These are phyloP conservation scores for Erythrocercus mccallii DNA, from an alignment of 2,113 vertebrate species.

Conservation along the genomic window DNA sequence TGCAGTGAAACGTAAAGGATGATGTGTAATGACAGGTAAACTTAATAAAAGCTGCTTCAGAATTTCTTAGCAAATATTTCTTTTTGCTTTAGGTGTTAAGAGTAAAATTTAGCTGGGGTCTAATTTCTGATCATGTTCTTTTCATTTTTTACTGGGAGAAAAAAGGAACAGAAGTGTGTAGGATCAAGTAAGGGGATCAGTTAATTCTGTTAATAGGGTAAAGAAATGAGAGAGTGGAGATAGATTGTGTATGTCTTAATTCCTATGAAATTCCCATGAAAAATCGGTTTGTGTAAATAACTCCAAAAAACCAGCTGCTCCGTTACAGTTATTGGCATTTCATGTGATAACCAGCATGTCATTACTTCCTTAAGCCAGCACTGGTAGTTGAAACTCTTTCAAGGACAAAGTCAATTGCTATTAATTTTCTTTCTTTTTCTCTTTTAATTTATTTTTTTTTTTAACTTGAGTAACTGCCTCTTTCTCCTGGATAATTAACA, in stretches of 20 bases:
- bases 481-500: neutral
- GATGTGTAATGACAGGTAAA: neutral
- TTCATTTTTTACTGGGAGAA: neutral
- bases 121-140: neutral
- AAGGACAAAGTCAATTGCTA: neutral
- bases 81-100: neutral
- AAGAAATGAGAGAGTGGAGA: neutral
- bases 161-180: neutral
- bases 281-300: slow-evolving; percentile 16
- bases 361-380: neutral
- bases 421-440: neutral
- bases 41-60: neutral
- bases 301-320: neutral
- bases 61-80: neutral
- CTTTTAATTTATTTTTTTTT: neutral
- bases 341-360: neutral
- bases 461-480: neutral
- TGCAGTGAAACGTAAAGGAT: slow-evolving; percentile 33
- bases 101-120: neutral
- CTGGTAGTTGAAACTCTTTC: neutral
- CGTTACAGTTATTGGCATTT: neutral
- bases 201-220: neutral
- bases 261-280: neutral
- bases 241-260: neutral
- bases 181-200: neutral